phyloP scores from a whole-genome alignment of 1,140 invertebrate species.

The Atta texana region DNA sequence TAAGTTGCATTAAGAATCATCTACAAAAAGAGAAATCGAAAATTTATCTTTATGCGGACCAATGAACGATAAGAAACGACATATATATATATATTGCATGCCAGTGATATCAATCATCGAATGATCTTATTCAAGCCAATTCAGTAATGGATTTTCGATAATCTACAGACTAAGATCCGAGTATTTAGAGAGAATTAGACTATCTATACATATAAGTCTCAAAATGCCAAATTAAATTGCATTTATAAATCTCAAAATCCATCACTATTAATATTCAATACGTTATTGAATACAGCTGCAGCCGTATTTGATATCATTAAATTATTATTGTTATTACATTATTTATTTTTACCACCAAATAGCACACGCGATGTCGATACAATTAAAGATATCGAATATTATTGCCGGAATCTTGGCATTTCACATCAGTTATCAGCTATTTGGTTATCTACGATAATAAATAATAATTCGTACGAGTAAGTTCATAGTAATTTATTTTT shows the following conservation, averaged over 20 bases:
- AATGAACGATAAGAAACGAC: slow-evolving; percentile 50
- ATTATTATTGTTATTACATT: not conserved
- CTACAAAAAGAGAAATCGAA: not conserved
- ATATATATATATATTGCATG: too few relatives aligned
- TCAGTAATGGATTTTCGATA: slow-evolving; percentile 3
- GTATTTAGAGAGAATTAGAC: not conserved
- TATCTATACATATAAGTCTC: not conserved
- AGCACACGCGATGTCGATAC: not conserved
- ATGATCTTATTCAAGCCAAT: not conserved
- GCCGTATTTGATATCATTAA: not conserved
- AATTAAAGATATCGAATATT: not conserved
- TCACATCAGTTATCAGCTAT: slow-evolving; percentile 3
- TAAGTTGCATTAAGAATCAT: not conserved
- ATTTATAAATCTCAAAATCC: not conserved
- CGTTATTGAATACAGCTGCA: not conserved
- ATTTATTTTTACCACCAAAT: not conserved
- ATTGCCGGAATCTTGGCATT: not conserved
- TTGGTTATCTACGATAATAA: not conserved
- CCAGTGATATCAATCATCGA: not conserved
- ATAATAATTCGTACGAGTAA: not conserved
- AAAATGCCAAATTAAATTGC: not conserved
- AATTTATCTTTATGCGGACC: slow-evolving; percentile 44
- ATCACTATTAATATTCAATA: not conserved
- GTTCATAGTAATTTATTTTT: not conserved
- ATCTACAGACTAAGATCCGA: not conserved